Evolutionary conservation across 2,113 vertebrate species (phyloP).

Genomic region (Rousettus leschenaultii): DNA sequence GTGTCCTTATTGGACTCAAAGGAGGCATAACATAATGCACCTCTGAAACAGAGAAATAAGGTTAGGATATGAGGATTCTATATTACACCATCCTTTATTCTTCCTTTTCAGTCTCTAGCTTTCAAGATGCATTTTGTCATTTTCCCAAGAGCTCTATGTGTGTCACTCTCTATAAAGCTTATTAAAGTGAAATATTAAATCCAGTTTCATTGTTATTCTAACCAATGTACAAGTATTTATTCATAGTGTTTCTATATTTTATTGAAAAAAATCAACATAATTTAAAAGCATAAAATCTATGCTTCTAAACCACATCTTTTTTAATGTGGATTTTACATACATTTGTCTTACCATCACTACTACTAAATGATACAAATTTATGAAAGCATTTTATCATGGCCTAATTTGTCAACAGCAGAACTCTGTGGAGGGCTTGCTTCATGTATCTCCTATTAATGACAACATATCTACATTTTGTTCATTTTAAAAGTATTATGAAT

Average conservation of each 20-base stretch:
- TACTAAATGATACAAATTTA: neutral
- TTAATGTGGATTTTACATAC: neutral
- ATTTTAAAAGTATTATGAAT: neutral
- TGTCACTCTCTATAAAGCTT: neutral
- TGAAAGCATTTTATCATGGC: neutral
- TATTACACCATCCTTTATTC: neutral
- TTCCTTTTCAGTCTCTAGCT: neutral
- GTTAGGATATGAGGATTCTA: neutral
- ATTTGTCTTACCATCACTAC: neutral
- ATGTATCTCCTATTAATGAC: neutral
- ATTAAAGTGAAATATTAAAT: neutral
- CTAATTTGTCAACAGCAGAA: neutral
- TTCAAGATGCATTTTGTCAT: neutral
- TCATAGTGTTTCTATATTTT: neutral
- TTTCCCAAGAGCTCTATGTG: neutral
- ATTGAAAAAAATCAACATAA: neutral
- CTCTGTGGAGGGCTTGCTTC: neutral
- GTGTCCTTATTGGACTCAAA: neutral
- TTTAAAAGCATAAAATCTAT: constrained; percentile 5
- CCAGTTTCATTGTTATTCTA: neutral
- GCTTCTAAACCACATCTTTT: neutral
- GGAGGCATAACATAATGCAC: neutral
- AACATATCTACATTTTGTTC: neutral
- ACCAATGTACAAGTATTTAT: neutral
- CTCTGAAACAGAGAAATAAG: neutral